Percentiles rank a stretch among this genome's conserved stretches.
phyloP scores from a whole-genome alignment of 2,797 vertebrate species.

The Astyanax mexicanus region DNA sequence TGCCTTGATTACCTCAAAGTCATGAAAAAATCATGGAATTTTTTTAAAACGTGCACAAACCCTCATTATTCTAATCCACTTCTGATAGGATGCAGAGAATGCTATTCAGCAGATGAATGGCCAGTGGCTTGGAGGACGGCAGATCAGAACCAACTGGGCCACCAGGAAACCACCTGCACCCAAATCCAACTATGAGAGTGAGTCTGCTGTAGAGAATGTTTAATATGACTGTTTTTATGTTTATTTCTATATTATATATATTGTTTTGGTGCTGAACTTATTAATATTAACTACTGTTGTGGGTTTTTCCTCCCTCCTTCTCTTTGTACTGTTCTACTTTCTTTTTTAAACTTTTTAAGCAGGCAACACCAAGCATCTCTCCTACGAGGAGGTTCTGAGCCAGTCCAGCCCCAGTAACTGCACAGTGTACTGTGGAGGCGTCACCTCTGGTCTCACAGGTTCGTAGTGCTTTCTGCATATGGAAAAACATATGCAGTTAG shows the following conservation, averaged over 20 bases:
- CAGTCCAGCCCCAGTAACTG: constrained; percentile 98
- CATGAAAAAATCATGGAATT: not conserved
- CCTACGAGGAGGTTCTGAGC: constrained; percentile 96
- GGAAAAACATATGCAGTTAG: too few relatives aligned
- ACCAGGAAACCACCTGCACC: constrained; percentile 97
- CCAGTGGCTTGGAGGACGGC: constrained; percentile 97
- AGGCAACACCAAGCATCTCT: constrained; percentile 92
- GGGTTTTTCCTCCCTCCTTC: too few relatives aligned
- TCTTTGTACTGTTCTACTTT: too few relatives aligned
- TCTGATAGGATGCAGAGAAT: constrained; percentile 92
- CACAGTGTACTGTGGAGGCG: constrained; percentile 96
- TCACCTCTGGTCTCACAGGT: constrained; percentile 95
- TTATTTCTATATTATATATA: too few relatives aligned
- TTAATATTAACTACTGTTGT: too few relatives aligned
- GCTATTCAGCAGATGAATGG: constrained; percentile 99
- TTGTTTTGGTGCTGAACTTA: too few relatives aligned
- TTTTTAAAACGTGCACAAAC: too few relatives aligned
- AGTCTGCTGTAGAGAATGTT: too few relatives aligned
- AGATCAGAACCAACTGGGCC: constrained; percentile 99
- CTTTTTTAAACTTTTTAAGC: constrained; percentile 18
- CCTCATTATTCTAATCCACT: too few relatives aligned
- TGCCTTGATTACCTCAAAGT: not conserved
- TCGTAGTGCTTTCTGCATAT: constrained; percentile 27
- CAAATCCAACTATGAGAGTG: constrained; percentile 93
- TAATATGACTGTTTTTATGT: too few relatives aligned